Evolutionary conservation across 1,140 invertebrate genomes (phyloP), one percentile per base, ranked within the genome.

Genomic region (Latrodectus geometricus): DNA sequence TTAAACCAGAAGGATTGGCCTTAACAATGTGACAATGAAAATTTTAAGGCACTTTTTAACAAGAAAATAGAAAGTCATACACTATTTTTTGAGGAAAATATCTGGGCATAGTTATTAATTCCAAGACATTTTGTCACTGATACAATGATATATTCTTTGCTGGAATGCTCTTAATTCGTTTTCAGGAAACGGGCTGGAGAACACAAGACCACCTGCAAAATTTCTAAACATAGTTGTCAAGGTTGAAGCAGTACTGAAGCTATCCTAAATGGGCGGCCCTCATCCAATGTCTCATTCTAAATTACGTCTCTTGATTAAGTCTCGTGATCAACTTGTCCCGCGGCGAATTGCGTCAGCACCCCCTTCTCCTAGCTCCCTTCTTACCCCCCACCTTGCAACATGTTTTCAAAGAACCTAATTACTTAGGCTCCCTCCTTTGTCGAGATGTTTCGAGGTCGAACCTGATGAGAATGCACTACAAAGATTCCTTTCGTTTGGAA

Each of bases 241-340:
- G 21, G 21, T 12, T 35, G 48, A 65, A 78, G 48, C 23, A 66
- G 21, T 65, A 15, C 12, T 8, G 4, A 74, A 74, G n/a, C 4
- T 48, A 66, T 48, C 65, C 35, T 20, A 35, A 79, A 79, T 79
- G 76, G 77, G 65, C 49, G 77, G 14, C 54, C 9, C 73, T 75
- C 50, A 50, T n/a, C 76, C 7, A 56, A 76, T 76, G 74, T 61
- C 74, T 9, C 50, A 11, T 35, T 69, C 21, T 35, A 69, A 79
- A 79, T 79, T 79, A 56, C 35, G 61, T 79, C 48, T 21, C 35
- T 35, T 69, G 65, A 79, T 69, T 69, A 79, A 79, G 61, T 68
- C 77, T 23, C 17, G n/a, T 20, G 77, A 69, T 68, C 76, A 48
- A 15, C 65, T 49, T 11, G 48, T 11, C 77, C 14, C 17, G 35